These are phyloP conservation scores for Sialia sialis DNA, from an alignment of 2,113 vertebrate species.

Conservation along the genomic window DNA sequence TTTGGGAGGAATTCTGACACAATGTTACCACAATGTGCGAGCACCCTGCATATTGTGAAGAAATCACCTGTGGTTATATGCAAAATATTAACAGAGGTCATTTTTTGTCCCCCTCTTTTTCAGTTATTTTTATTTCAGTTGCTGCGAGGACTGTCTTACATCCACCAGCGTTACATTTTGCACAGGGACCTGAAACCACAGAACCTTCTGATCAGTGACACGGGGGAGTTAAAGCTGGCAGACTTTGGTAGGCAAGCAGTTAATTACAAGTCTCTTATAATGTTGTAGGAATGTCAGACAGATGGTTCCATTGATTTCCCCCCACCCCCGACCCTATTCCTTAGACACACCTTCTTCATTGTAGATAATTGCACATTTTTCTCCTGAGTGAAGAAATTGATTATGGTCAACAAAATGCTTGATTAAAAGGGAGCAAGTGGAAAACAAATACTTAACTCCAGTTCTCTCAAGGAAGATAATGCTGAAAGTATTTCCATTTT, in stretches of 20 bases:
- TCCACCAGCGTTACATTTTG: constrained; percentile 96
- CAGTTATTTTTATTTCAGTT: constrained; percentile 97
- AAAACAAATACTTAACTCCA: neutral
- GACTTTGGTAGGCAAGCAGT: constrained; percentile 90
- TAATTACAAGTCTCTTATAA: constrained; percentile 77
- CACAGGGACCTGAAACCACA: constrained; percentile 97
- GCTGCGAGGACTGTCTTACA: constrained; percentile 94
- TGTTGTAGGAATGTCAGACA: constrained; percentile 72
- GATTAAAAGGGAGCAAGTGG: constrained; percentile 28
- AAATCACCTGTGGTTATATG: constrained; percentile 60
- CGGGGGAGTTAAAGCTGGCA: constrained; percentile 94
- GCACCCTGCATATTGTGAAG: constrained; percentile 38
- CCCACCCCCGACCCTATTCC: constrained; percentile 26
- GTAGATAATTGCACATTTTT: constrained; percentile 58
- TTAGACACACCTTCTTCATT: constrained; percentile 66
- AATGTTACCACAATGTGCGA: constrained; percentile 34
- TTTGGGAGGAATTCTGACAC: constrained; percentile 31
- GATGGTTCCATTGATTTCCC: constrained; percentile 70
- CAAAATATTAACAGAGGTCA: constrained; percentile 70
- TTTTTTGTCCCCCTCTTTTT: constrained; percentile 70
- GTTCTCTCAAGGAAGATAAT: neutral
- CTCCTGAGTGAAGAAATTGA: constrained; percentile 48
- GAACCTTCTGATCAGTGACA: constrained; percentile 97
- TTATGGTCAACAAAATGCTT: constrained; percentile 57
- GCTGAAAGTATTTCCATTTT: neutral